Conservation (phyloP, 2,797 vertebrate species). For the Chromis chromis region DNA sequence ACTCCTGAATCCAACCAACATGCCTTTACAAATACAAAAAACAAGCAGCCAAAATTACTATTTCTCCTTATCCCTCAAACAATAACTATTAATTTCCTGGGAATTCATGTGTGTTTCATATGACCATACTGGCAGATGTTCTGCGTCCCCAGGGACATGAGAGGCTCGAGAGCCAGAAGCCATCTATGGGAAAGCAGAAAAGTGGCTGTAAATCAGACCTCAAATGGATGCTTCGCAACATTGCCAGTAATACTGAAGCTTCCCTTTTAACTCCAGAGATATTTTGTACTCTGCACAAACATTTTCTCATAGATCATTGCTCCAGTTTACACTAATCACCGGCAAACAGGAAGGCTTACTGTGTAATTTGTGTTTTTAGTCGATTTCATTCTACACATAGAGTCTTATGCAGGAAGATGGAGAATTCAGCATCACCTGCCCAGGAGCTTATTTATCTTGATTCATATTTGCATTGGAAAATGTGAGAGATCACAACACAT, state of each 20-base stretch:
- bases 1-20: not conserved
- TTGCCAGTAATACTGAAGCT: conserved; percentile 13
- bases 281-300: conserved; percentile 14
- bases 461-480: conserved; percentile 72
- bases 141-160: conserved; percentile 33
- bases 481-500: conserved; percentile 63
- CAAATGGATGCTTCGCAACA: conserved; percentile 45
- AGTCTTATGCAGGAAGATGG: conserved; percentile 54
- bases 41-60: not conserved
- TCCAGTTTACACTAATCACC: conserved; percentile 34
- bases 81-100: conserved; percentile 7
- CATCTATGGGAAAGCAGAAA: conserved; percentile 45
- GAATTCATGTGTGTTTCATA: conserved; percentile 46
- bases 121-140: conserved; percentile 50
- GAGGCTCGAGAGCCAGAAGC: conserved; percentile 42
- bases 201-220: conserved; percentile 45
- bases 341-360: conserved; percentile 31
- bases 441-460: conserved; percentile 62
- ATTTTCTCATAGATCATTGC: conserved; percentile 40
- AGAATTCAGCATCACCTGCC: conserved; percentile 65
- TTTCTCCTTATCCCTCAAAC: conserved; percentile 17
- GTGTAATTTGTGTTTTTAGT: conserved; percentile 50
- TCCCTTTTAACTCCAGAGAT: conserved; percentile 30
- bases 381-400: conserved; percentile 36
- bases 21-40: not conserved